Conservation (phyloP, 2,888 invertebrate genomes). For the Carpatolechia fugitivella region DNA sequence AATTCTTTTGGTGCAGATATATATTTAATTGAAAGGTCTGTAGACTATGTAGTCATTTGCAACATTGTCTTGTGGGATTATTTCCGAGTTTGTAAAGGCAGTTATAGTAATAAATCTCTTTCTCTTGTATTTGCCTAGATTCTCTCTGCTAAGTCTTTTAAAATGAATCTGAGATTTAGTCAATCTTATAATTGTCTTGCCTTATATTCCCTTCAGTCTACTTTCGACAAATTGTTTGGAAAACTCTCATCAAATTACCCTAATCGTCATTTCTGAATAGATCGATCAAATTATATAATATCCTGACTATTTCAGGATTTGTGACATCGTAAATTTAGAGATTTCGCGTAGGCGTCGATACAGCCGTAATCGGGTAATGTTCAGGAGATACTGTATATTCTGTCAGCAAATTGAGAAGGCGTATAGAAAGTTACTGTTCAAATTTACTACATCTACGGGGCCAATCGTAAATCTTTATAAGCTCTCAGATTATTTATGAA, state of each 20-base stretch:
- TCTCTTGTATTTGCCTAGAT: too few species aligned
- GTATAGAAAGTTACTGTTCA: constrained; percentile 29
- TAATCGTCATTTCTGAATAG: not conserved
- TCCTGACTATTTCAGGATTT: not conserved
- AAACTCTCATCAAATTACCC: not conserved
- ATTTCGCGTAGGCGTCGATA: constrained; percentile 13
- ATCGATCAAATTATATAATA: not conserved
- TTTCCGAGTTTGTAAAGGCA: too few species aligned
- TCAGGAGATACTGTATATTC: constrained; percentile 13
- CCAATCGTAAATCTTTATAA: constrained; percentile 30
- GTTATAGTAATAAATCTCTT: too few species aligned
- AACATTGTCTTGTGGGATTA: too few species aligned
- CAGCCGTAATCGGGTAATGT: constrained; percentile 8
- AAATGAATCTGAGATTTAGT: too few species aligned
- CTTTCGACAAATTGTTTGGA: too few species aligned
- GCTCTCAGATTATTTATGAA: constrained; percentile 26
- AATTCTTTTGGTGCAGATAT: too few species aligned
- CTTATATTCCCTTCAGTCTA: too few species aligned
- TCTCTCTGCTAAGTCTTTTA: too few species aligned
- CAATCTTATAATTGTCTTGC: too few species aligned
- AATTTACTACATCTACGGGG: constrained; percentile 30
- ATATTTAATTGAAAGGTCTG: too few species aligned
- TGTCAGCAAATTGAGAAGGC: constrained; percentile 20
- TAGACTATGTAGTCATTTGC: too few species aligned
- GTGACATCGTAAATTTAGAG: not conserved